These are phyloP conservation scores for Drosophila nr. perissopoda DNA, from an alignment of 2,888 invertebrate genomes.

Conservation along the genomic window DNA sequence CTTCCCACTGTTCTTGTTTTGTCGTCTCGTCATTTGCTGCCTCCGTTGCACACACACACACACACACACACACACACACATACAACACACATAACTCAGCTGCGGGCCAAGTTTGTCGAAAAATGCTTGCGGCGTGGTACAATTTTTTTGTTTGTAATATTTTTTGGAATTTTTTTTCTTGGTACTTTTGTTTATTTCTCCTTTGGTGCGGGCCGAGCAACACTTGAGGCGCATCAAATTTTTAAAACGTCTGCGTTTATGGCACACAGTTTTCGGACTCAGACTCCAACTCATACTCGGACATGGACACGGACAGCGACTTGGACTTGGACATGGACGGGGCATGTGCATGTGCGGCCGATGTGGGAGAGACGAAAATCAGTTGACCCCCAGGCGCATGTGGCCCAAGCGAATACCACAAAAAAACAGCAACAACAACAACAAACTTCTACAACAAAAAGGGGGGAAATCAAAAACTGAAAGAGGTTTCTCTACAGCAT, in stretches of 20 bases:
- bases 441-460: constrained; percentile 23
- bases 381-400: constrained; percentile 67
- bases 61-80: background rate
- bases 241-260: constrained; percentile 81
- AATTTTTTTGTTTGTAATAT: constrained; percentile 57
- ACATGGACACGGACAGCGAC: constrained; percentile 12
- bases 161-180: constrained; percentile 50
- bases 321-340: constrained; percentile 43
- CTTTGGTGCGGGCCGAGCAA: constrained; percentile 62
- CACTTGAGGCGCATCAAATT: constrained; percentile 80
- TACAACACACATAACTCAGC: constrained; percentile 73
- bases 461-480: constrained; percentile 10
- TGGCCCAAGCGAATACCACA: constrained; percentile 58
- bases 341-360: constrained; percentile 60
- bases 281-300: constrained; percentile 25
- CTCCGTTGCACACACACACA: constrained; percentile 42
- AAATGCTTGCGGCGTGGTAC: constrained; percentile 59
- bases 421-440: constrained; percentile 17
- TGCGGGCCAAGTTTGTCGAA: constrained; percentile 76
- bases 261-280: constrained; percentile 74
- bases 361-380: constrained; percentile 78
- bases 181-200: constrained; percentile 79
- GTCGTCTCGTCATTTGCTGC: constrained; percentile 30
- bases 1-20: constrained; percentile 17
- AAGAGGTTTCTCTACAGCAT: constrained; percentile 57